Evolutionary conservation across 2,888 invertebrate species (phyloP).

Genomic region (Copidosoma aretas): DNA sequence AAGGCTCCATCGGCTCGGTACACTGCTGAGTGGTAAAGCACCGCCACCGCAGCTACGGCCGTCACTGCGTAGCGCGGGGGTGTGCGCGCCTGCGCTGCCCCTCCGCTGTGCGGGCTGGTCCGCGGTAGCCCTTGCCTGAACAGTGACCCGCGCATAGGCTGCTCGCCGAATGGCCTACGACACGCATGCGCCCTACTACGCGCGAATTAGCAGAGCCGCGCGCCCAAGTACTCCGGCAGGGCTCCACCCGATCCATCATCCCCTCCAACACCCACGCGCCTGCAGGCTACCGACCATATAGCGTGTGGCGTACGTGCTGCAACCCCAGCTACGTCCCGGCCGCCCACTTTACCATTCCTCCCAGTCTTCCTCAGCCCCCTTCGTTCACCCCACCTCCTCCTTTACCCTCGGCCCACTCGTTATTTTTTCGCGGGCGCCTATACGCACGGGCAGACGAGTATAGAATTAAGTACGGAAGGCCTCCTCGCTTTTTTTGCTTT

Average conservation of each 20-base stretch:
- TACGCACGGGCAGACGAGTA: neutral
- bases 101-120: slow-evolving; percentile 47
- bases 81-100: slow-evolving; percentile 47
- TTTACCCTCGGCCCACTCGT: slow-evolving; percentile 24
- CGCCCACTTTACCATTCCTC: slow-evolving; percentile 17
- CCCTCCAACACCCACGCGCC: slow-evolving; percentile 35
- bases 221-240: slow-evolving; percentile 10
- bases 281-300: too few species aligned
- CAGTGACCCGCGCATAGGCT: neutral
- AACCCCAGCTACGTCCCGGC: slow-evolving; percentile 26
- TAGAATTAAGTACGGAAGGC: too few species aligned
- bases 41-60: neutral
- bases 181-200: slow-evolving; percentile 53
- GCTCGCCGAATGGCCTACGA: slow-evolving; percentile 30
- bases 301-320: slow-evolving; percentile 30
- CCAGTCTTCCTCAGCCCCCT: slow-evolving; percentile 18
- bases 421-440: slow-evolving; percentile 33
- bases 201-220: neutral
- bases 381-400: slow-evolving; percentile 13
- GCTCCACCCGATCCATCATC: slow-evolving; percentile 42
- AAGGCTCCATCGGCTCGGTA: too few species aligned
- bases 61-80: slow-evolving; percentile 29
- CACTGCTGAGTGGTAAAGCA: too few species aligned
- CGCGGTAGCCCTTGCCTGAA: slow-evolving; percentile 3
- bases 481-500: too few species aligned